Conservation (phyloP, 2,113 vertebrate species). For the Ploceus nigricollis region DNA sequence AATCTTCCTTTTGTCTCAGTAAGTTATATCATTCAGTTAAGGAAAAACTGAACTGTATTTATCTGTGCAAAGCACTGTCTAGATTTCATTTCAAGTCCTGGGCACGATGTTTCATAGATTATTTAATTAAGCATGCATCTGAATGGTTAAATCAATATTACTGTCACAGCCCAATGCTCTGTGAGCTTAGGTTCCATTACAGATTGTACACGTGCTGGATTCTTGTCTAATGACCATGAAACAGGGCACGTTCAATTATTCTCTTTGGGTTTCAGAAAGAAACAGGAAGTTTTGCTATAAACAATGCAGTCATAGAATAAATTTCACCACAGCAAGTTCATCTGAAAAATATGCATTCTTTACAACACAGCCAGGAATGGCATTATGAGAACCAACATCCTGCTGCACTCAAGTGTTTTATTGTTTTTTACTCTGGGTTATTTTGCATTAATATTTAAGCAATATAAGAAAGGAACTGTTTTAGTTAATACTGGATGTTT, state of each 20-base stretch:
- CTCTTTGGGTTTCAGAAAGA: slow-evolving; percentile 60
- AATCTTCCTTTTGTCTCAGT: not conserved
- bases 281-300: slow-evolving; percentile 66
- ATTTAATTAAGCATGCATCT: not conserved
- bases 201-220: slow-evolving; percentile 37
- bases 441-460: not conserved
- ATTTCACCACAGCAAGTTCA: slow-evolving; percentile 57
- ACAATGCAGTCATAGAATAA: slow-evolving; percentile 61
- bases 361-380: slow-evolving; percentile 38
- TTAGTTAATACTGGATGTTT: not conserved
- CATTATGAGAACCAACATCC: slow-evolving; percentile 48
- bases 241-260: slow-evolving; percentile 52
- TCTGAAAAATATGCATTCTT: slow-evolving; percentile 58
- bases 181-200: slow-evolving; percentile 41
- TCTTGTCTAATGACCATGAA: slow-evolving; percentile 59
- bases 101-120: not conserved
- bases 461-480: not conserved
- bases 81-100: not conserved
- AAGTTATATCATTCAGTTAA: not conserved
- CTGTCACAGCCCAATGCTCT: not conserved
- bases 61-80: not conserved
- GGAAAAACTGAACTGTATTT: not conserved
- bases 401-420: not conserved
- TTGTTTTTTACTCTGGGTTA: not conserved
- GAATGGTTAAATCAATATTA: slow-evolving; percentile 15